Conservation (phyloP, 2,113 vertebrate species). For the Pedionomus torquatus region DNA sequence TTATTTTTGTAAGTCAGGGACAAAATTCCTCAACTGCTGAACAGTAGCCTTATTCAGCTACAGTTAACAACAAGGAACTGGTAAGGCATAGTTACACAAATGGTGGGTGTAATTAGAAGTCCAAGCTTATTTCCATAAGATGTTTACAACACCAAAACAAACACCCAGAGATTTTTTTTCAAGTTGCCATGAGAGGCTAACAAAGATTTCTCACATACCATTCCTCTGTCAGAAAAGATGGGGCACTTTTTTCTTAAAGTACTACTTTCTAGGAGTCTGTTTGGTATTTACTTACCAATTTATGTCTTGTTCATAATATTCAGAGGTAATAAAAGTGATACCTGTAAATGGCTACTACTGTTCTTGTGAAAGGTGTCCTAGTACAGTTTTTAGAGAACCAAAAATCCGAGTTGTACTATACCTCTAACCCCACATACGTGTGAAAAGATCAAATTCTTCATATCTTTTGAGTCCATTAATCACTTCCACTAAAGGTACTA, state of each 20-base stretch:
- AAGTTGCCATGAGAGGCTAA: not conserved
- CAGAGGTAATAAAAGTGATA: not conserved
- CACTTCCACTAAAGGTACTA: not conserved
- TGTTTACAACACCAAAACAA: not conserved
- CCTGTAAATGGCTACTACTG: not conserved
- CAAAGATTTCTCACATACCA: not conserved
- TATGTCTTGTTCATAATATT: not conserved
- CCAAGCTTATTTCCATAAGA: not conserved
- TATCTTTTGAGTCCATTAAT: not conserved
- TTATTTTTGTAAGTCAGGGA: not conserved
- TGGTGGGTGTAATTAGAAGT: not conserved
- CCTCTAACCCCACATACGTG: not conserved
- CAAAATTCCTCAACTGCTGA: not conserved
- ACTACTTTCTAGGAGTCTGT: not conserved
- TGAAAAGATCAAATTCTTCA: not conserved
- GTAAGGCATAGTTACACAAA: not conserved
- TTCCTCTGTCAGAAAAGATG: not conserved
- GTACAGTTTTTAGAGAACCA: not conserved
- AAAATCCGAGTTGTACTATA: not conserved
- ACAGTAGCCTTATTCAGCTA: not conserved
- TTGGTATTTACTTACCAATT: not conserved
- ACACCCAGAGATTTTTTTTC: not conserved
- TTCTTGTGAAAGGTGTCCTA: not conserved
- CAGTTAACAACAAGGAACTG: not conserved
- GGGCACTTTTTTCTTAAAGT: not conserved